Conservation (phyloP, 2,797 vertebrate species). For the Hafferia zeledoni region DNA sequence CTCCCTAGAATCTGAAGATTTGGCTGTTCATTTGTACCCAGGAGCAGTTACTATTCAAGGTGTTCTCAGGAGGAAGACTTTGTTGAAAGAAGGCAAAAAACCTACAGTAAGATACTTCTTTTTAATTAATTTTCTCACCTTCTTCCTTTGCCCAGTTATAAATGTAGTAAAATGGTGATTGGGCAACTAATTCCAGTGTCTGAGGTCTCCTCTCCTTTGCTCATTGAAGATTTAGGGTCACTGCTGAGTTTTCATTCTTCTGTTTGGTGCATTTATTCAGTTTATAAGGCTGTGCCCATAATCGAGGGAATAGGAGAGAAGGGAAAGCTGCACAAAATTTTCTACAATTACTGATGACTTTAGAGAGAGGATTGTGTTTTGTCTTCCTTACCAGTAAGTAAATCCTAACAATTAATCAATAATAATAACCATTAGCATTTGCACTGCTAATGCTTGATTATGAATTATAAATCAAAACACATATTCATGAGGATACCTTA, state of each 20-base stretch:
- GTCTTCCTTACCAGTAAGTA: neutral
- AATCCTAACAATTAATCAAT: neutral
- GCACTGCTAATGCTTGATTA: neutral
- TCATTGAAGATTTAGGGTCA: neutral
- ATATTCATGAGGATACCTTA: neutral
- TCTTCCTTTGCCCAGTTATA: neutral
- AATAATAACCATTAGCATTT: neutral
- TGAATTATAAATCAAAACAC: neutral
- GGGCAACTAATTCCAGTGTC: neutral
- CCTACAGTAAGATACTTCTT: constrained; percentile 86
- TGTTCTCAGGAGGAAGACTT: constrained; percentile 93
- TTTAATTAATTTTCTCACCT: neutral
- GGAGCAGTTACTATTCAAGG: constrained; percentile 96
- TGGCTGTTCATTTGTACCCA: constrained; percentile 95
- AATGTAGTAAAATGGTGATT: neutral
- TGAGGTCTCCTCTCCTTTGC: neutral
- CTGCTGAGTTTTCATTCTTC: neutral
- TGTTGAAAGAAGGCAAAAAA: constrained; percentile 98
- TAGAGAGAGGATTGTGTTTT: neutral
- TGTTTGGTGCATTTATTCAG: neutral
- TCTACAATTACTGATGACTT: neutral
- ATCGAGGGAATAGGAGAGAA: neutral
- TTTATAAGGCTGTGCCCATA: neutral
- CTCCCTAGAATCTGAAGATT: constrained; percentile 95
- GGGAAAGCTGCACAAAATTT: neutral